Percentiles rank a stretch among this genome's conserved stretches.
phyloP scores from a whole-genome alignment of 2,113 vertebrate genomes.

The Amblyopsis rosae region DNA sequence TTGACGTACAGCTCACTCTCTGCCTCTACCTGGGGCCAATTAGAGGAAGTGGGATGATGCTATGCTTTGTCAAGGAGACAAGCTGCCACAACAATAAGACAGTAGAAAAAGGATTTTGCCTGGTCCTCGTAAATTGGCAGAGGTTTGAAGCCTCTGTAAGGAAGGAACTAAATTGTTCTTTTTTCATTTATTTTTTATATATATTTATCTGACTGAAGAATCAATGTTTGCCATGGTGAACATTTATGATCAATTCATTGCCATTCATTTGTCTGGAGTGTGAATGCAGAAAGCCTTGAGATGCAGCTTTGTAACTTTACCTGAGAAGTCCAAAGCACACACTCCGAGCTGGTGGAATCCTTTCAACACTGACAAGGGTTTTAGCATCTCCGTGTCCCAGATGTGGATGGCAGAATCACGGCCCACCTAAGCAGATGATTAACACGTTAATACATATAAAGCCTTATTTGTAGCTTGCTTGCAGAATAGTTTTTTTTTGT shows the following conservation, averaged over 20 bases:
- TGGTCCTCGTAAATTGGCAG: constrained; percentile 33
- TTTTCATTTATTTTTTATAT: constrained; percentile 19
- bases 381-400: constrained; percentile 95
- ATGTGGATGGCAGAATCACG: constrained; percentile 93
- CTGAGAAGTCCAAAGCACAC: constrained; percentile 96
- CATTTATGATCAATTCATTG: no score
- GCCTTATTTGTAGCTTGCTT: no score
- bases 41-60: constrained; percentile 48
- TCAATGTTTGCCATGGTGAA: background rate
- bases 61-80: constrained; percentile 41
- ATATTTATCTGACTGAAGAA: constrained; percentile 17
- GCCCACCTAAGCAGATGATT: constrained; percentile 83
- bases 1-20: constrained; percentile 43
- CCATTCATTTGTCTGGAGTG: no score
- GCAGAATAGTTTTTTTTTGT: no score
- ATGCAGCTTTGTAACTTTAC: constrained; percentile 68
- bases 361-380: constrained; percentile 91
- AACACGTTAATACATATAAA: constrained; percentile 18
- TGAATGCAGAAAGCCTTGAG: background rate
- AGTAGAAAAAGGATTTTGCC: constrained; percentile 11
- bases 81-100: constrained; percentile 24
- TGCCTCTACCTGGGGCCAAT: constrained; percentile 48
- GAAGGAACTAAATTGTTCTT: background rate
- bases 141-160: constrained; percentile 28
- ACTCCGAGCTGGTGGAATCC: constrained; percentile 94